Evolutionary conservation across 2,888 invertebrate species (phyloP).

Genomic region (Scaptomyza caliginosa): DNA sequence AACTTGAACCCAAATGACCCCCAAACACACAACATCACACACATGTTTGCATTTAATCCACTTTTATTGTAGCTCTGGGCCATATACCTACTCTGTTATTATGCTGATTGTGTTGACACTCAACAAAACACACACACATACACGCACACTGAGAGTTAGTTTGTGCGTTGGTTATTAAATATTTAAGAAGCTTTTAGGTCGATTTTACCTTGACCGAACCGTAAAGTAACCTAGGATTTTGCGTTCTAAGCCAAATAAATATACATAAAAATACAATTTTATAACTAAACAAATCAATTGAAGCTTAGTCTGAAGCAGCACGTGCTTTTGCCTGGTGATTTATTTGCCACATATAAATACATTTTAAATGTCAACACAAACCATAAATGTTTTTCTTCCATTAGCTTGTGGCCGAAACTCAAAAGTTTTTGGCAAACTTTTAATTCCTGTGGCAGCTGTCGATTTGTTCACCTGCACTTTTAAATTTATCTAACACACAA

Average conservation of each 20-base stretch:
- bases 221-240: neutral
- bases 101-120: conserved; percentile 75
- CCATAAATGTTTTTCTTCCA: conserved; percentile 2
- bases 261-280: conserved; percentile 46
- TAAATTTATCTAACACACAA: conserved; percentile 3
- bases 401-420: neutral
- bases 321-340: neutral
- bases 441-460: conserved; percentile 14
- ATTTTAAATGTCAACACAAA: conserved; percentile 5
- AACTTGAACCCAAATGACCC: conserved; percentile 11
- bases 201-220: conserved; percentile 27
- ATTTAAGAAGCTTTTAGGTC: conserved; percentile 54
- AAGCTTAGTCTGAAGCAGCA: neutral
- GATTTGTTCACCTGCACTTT: conserved; percentile 5
- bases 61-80: conserved; percentile 62
- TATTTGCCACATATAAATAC: conserved; percentile 1
- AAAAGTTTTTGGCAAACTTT: conserved; percentile 18
- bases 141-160: conserved; percentile 13
- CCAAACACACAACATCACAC: conserved; percentile 27
- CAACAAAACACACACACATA: conserved; percentile 6
- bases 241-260: conserved; percentile 11
- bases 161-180: conserved; percentile 44
- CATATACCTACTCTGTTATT: conserved; percentile 51
- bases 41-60: conserved; percentile 75
- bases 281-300: conserved; percentile 12